phyloP scores from a whole-genome alignment of 2,888 invertebrate species.

The Cephus sareptanus region DNA sequence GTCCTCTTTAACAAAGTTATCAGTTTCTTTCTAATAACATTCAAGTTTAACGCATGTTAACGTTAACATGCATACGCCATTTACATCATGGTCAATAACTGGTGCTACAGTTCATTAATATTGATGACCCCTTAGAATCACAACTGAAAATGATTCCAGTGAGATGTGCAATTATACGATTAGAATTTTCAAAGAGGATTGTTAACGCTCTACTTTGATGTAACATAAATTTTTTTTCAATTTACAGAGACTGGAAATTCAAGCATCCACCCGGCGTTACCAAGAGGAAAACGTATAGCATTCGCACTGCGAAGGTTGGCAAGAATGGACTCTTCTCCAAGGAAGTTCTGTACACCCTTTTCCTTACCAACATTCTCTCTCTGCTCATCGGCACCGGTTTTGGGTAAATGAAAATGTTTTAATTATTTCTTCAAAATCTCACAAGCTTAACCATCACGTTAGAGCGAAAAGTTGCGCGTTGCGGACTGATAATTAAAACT shows the following conservation, averaged over 20 bases:
- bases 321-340: slow-evolving; percentile 87
- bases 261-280: slow-evolving; percentile 75
- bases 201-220: not conserved
- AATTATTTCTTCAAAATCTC: not conserved
- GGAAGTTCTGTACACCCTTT: slow-evolving; percentile 89
- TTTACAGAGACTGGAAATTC: slow-evolving; percentile 84
- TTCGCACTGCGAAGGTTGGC: slow-evolving; percentile 80
- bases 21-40: not conserved
- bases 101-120: not conserved
- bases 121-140: not conserved
- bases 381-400: slow-evolving; percentile 91
- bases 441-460: not conserved
- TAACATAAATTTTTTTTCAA: not conserved
- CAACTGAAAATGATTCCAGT: not conserved
- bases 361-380: slow-evolving; percentile 91
- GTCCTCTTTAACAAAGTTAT: not conserved
- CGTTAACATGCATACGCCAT: not conserved
- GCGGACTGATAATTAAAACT: not conserved
- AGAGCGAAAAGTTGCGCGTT: not conserved
- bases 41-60: not conserved
- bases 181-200: not conserved
- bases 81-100: not conserved
- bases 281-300: slow-evolving; percentile 72
- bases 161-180: not conserved
- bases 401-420: slow-evolving; percentile 72